Conservation (phyloP, 35 echinoderm and acorn worm species). For the Eucidaris tribuloides region DNA sequence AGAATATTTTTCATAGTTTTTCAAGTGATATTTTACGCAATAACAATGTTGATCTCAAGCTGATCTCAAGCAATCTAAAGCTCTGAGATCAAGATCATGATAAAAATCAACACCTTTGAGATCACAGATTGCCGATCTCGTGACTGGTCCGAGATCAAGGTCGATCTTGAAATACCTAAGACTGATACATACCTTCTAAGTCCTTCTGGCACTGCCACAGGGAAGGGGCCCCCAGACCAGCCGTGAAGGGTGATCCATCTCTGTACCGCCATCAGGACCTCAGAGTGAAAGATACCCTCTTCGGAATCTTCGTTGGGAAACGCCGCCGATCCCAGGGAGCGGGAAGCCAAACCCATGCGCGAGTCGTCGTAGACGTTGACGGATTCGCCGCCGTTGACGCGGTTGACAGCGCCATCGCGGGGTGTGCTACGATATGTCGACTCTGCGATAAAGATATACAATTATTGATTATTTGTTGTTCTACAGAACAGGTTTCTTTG, state of each 20-base stretch:
- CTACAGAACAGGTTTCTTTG: too few species aligned
- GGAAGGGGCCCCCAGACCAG: slow-evolving; percentile 91
- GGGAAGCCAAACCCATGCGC: slow-evolving; percentile 59
- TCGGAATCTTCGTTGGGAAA: slow-evolving; percentile 93
- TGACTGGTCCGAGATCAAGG: too few species aligned
- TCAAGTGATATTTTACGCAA: too few species aligned
- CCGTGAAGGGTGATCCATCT: slow-evolving; percentile 91
- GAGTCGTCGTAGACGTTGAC: slow-evolving; percentile 41
- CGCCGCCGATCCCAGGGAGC: slow-evolving; percentile 80
- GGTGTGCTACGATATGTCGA: slow-evolving; percentile 95
- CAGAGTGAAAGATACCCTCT: slow-evolving; percentile 84
- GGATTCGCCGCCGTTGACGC: slow-evolving; percentile 16
- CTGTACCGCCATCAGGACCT: slow-evolving; percentile 85
- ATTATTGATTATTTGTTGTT: too few species aligned
- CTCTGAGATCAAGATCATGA: too few species aligned
- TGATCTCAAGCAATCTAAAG: too few species aligned
- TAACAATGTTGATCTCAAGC: too few species aligned
- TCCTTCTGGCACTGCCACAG: slow-evolving; percentile 70
- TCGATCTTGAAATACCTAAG: too few species aligned
- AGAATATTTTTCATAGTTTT: too few species aligned
- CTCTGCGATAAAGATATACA: too few species aligned
- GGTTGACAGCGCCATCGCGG: slow-evolving; percentile 82
- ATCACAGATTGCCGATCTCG: too few species aligned
- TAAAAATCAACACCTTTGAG: too few species aligned
- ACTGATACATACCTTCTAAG: slow-evolving; percentile 87